Evolutionary conservation across 1,140 invertebrate genomes (phyloP), one percentile per base, ranked within the genome.

Genomic region (Neuroterus valhalla): DNA sequence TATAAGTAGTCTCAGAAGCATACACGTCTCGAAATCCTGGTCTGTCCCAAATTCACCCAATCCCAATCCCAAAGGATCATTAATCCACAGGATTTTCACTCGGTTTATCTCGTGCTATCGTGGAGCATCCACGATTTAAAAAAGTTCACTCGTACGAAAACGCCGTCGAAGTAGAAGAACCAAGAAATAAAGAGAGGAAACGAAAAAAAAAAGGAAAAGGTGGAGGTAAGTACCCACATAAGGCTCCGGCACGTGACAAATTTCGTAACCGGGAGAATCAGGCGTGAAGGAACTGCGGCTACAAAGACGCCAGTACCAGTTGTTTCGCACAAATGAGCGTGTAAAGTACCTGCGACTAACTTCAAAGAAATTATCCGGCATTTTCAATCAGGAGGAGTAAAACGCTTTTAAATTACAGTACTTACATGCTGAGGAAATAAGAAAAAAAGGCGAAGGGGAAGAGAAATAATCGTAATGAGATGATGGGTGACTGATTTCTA

Each of bases 11-110:
- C 31, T 38, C 31, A 8, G 31, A 38, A 38, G 10, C 31, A 5
- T 38, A 1, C 31, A 38, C 10, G 44, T 21, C n/a, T 44, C 23
- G 68, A 70, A 70, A 70, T 15, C 48, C 45, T 11, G 70, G n/a
- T 10, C 11, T 23, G 26, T 5, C 31, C 10, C 10, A 38, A 38
- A 38, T 0, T n/a, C 45, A 14, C 21, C 45, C 68, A 43, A 74
- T 74, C 69, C 74, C 68, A 4, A 10, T 81, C 77, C 71, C 38
- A 11, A 23, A 45, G 70, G 21, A 79, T 79, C 79, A 76, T 81
- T 79, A 77, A 81, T 81, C 75, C 74, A 69, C 52, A 45, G 71
- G 70, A 69, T 79, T 77, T 73, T 43, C 50, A 14, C 52, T 14
- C 5, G 50, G 38, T 66, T 79, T 70, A 76, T 67, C 48, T 43